phyloP scores from a whole-genome alignment of 2,797 vertebrate species.

The Eulemur coronatus region DNA sequence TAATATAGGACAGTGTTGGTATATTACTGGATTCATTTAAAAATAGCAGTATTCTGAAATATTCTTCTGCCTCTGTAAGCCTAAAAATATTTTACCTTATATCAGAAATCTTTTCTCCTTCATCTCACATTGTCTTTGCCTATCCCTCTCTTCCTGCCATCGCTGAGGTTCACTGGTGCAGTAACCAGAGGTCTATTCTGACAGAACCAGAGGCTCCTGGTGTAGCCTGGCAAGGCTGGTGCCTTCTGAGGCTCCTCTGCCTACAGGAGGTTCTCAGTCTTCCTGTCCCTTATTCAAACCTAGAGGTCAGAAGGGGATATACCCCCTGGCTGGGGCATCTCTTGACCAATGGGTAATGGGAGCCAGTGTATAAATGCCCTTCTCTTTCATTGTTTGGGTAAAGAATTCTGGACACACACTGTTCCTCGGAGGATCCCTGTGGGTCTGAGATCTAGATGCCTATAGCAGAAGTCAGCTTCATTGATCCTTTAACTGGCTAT shows the following conservation, averaged over 20 bases:
- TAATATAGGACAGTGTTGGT: background rate
- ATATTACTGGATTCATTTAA: background rate
- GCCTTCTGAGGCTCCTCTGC: background rate
- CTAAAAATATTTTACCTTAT: background rate
- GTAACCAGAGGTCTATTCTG: background rate
- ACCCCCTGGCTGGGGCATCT: accelerated
- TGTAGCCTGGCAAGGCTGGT: background rate
- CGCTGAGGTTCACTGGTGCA: accelerated
- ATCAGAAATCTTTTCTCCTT: background rate
- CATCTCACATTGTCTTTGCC: background rate
- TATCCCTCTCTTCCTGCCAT: accelerated
- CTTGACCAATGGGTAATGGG: too few relatives aligned
- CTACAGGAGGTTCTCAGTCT: background rate
- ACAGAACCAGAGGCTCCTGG: background rate
- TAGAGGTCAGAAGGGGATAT: background rate
- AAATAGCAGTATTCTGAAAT: slow-evolving; percentile 30
- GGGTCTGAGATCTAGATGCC: background rate
- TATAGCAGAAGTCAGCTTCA: background rate
- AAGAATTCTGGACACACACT: background rate
- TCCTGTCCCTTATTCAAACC: background rate
- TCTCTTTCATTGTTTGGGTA: background rate
- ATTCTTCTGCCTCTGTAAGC: background rate
- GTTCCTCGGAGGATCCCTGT: too few relatives aligned
- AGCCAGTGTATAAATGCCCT: background rate
- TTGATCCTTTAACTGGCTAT: background rate